Percentiles rank a stretch among this genome's conserved stretches.
These are phyloP conservation scores for Cephus spinipes DNA, from an alignment of 2,888 invertebrate genomes.

Conservation along the genomic window DNA sequence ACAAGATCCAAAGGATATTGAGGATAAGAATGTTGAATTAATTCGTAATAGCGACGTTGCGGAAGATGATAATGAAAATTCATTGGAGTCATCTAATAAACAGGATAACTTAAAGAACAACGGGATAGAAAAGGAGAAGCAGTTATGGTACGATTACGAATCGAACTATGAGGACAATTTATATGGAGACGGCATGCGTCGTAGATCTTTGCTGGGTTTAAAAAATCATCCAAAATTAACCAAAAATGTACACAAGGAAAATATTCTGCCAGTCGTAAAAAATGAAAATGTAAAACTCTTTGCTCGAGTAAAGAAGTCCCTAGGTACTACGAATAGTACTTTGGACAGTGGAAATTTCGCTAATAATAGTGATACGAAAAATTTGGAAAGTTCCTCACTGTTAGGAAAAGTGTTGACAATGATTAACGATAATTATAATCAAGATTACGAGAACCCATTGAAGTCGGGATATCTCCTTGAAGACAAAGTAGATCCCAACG, in stretches of 20 bases:
- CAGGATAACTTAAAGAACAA: background rate
- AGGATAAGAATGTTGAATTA: background rate
- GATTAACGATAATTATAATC: background rate
- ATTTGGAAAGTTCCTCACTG: background rate
- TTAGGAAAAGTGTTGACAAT: background rate
- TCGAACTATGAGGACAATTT: slow-evolving; percentile 16
- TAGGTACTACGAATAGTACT: background rate
- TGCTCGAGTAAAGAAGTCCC: background rate
- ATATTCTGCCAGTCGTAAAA: background rate
- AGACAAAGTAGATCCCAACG: background rate
- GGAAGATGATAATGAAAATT: background rate
- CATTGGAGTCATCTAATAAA: background rate
- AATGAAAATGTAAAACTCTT: background rate
- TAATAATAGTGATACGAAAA: background rate
- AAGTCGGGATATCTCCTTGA: background rate
- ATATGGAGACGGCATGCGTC: slow-evolving; percentile 10
- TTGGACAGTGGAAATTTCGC: background rate
- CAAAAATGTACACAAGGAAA: background rate
- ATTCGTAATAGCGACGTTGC: background rate
- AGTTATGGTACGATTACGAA: slow-evolving; percentile 16
- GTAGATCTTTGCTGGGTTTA: slow-evolving; percentile 25
- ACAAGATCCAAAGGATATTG: slow-evolving; percentile 1
- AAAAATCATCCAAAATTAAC: slow-evolving; percentile 1
- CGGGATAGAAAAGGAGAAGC: slow-evolving; percentile 3
- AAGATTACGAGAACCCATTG: background rate